Percentiles rank a stretch among this genome's conserved stretches.
These are phyloP conservation scores for Andrena minutula DNA, from an alignment of 2,888 invertebrate species.

Conservation along the genomic window DNA sequence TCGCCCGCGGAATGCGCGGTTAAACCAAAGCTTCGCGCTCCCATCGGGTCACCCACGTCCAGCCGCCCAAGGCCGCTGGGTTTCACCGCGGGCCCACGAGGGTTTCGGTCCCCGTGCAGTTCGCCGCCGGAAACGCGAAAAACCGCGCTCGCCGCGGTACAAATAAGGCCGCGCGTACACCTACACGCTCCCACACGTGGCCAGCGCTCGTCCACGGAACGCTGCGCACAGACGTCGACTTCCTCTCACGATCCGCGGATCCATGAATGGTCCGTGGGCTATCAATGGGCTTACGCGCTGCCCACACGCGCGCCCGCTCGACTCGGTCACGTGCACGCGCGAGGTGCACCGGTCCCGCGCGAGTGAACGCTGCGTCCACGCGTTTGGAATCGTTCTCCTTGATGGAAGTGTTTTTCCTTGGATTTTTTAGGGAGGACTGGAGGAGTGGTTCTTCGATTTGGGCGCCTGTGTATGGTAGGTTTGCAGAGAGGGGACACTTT, in stretches of 20 bases:
- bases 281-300: slow-evolving; percentile 77
- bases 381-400: neutral
- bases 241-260: slow-evolving; percentile 80
- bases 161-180: slow-evolving; percentile 77
- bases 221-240: slow-evolving; percentile 60
- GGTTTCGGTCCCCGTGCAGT: slow-evolving; percentile 38
- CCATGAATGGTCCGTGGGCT: slow-evolving; percentile 81
- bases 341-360: slow-evolving; percentile 56
- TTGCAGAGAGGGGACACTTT: too few species aligned
- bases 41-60: slow-evolving; percentile 5
- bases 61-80: slow-evolving; percentile 33
- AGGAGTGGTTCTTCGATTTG: too few species aligned
- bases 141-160: slow-evolving; percentile 68
- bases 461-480: too few species aligned
- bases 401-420: neutral
- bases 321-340: slow-evolving; percentile 51
- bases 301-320: slow-evolving; percentile 61
- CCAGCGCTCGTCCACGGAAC: slow-evolving; percentile 37
- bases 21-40: neutral
- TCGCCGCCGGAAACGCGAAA: slow-evolving; percentile 68
- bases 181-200: slow-evolving; percentile 64
- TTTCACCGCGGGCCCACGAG: slow-evolving; percentile 15
- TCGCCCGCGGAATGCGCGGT: neutral
- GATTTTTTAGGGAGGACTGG: neutral
- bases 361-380: slow-evolving; percentile 32